Evolutionary conservation across 1,140 invertebrate genomes (phyloP), one percentile per base, ranked within the genome.

Genomic region (Watersipora subatra): DNA sequence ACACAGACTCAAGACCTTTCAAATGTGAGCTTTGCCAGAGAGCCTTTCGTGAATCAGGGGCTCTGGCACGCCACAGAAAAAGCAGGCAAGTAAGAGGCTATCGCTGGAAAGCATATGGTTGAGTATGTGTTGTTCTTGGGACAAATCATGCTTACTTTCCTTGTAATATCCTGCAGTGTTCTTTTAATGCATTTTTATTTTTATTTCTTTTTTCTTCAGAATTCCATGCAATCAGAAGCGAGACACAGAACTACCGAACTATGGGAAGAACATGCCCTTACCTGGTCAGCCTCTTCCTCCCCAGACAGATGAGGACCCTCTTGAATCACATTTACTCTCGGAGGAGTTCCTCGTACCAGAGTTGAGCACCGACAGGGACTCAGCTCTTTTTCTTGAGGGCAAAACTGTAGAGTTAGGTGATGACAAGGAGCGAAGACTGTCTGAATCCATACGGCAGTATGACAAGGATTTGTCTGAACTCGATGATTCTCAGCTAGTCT

Each of bases 1-100:
- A 79, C 63, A 79, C 77, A 77, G 77, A 75, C 61, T 76, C 78
- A 62, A 66, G 76, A 26, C 78, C 78, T 26, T 79, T 68, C 67
- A 65, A 68, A 1, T 79, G 78, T 73, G 69, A 73, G 27, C 57
- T 70, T 7, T 79, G 78, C 70, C 70, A 71, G 15, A 66, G 76
- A 57, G 67, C 63, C 12, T 79, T 79, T 69, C 66, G 73, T n/a
- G 78, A 79, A 67, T 77, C 76, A 22, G 78, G 78, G 20, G 76
- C 76, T 29, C 64, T 79, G 3, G 77, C 72, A 20, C 66, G 77
- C 55, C 77, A 79, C 65, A 61, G 72, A 34, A 77, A 74, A 68
- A 71, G 75, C 58, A 74, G 77, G 77, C 76, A 65, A 63, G 17
- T 58, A n/a, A 26, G 58, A n/a, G n/a, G n/a, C n/a, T n/a, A n/a